Conservation (phyloP, 2,888 invertebrate species). For the Idaea aversata region DNA sequence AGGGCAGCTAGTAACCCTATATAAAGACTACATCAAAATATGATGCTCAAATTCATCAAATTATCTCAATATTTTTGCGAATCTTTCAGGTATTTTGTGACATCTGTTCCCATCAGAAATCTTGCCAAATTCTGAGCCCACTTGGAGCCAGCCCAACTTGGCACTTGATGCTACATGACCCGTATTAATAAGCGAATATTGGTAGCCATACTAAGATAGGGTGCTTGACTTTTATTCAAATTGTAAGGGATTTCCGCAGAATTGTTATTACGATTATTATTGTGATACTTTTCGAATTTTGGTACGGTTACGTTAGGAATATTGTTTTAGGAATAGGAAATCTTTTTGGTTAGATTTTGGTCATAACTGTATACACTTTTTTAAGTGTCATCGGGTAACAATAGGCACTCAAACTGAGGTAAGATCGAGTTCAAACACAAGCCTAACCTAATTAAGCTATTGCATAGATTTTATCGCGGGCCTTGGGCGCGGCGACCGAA, state of each 20-base stretch:
- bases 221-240: slow-evolving; percentile 16
- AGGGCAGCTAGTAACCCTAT: no score
- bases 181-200: slow-evolving; percentile 60
- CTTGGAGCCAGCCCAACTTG: slow-evolving; percentile 72
- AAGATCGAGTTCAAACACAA: no score
- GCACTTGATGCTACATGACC: slow-evolving; percentile 58
- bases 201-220: slow-evolving; percentile 6
- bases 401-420: no score
- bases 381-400: no score
- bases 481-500: no score
- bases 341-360: no score
- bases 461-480: no score
- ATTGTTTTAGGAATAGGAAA: not conserved
- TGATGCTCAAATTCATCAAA: not conserved
- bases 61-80: slow-evolving; percentile 8
- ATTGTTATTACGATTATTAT: not conserved
- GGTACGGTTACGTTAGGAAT: not conserved
- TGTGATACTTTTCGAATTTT: not conserved
- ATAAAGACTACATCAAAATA: not conserved
- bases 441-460: no score
- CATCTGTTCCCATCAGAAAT: slow-evolving; percentile 62
- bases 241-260: not conserved
- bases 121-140: slow-evolving; percentile 71
- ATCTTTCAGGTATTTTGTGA: slow-evolving; percentile 30
- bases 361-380: no score